Conservation (phyloP, 2,113 vertebrate genomes). For the Cacatua alba region DNA sequence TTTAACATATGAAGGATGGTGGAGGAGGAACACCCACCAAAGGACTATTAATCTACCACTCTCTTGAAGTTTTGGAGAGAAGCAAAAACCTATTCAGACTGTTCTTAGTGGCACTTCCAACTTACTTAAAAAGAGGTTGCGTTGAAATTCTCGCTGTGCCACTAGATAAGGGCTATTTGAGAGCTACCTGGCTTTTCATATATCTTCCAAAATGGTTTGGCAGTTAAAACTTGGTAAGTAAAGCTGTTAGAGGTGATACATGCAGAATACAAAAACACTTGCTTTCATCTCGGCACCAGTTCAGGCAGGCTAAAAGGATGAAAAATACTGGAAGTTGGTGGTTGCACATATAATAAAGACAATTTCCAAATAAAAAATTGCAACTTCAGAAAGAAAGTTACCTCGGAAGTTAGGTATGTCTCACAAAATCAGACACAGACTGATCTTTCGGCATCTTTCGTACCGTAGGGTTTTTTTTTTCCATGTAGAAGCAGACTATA, state of each 20-base stretch:
- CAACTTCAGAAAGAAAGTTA: not conserved
- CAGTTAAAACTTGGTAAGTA: not conserved
- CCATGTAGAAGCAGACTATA: not conserved
- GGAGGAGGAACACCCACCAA: not conserved
- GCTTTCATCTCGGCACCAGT: not conserved
- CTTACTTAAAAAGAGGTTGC: not conserved
- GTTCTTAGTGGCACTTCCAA: not conserved
- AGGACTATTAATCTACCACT: not conserved
- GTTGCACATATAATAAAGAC: not conserved
- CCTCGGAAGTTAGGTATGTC: not conserved
- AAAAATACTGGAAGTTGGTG: not conserved
- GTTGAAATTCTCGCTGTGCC: not conserved
- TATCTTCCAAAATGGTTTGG: not conserved
- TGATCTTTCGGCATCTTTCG: not conserved
- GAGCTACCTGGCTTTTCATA: not conserved
- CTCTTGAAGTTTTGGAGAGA: not conserved
- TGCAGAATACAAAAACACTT: not conserved
- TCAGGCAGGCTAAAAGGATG: not conserved
- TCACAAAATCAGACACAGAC: not conserved
- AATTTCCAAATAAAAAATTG: not conserved
- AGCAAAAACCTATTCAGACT: not conserved
- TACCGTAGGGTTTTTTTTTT: not conserved
- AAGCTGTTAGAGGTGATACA: not conserved
- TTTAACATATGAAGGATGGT: accelerated
- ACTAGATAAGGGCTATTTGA: not conserved